Percentiles rank a stretch among this genome's conserved stretches.
These are phyloP conservation scores for Muricea muricata DNA, from an alignment of 92 coral and sea anemone species.

Conservation along the genomic window DNA sequence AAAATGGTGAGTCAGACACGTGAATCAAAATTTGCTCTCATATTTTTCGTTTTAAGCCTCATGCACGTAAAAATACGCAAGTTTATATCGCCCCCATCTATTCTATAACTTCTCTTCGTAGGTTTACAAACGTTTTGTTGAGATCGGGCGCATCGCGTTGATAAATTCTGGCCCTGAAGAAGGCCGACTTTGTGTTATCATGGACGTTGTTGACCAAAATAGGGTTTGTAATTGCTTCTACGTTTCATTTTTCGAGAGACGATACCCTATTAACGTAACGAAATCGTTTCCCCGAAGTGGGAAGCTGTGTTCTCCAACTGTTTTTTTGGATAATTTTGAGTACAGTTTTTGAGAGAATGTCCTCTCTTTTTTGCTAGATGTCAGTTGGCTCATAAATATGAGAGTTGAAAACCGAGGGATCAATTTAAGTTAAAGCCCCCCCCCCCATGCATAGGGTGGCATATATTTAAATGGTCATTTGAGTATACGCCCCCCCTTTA, in stretches of 20 bases:
- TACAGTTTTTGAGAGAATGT: too few relatives aligned
- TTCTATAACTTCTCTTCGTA: conserved; percentile 20
- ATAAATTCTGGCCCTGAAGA: conserved; percentile 96
- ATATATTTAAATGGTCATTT: too few relatives aligned
- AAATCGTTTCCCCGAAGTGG: neutral
- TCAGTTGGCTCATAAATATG: too few relatives aligned
- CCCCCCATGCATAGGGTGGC: too few relatives aligned
- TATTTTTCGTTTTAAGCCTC: neutral
- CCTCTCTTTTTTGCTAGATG: too few relatives aligned
- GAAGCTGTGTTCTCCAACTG: neutral
- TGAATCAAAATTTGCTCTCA: neutral
- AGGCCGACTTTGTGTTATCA: conserved; percentile 96
- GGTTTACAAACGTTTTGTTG: conserved; percentile 98
- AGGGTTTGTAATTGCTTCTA: conserved; percentile 71
- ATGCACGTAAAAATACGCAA: neutral
- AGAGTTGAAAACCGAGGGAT: too few relatives aligned
- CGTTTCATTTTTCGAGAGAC: neutral
- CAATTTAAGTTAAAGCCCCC: too few relatives aligned
- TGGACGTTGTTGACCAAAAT: conserved; percentile 96
- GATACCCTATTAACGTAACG: neutral
- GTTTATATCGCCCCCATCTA: neutral
- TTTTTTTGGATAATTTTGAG: too few relatives aligned
- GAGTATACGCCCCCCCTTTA: too few relatives aligned
- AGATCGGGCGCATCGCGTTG: conserved; percentile 97
- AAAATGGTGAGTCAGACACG: conserved; percentile 40